Evolutionary conservation across 2,113 vertebrate genomes (phyloP), one percentile per base, ranked within the genome.

Genomic region (Rhadina sibilatrix): DNA sequence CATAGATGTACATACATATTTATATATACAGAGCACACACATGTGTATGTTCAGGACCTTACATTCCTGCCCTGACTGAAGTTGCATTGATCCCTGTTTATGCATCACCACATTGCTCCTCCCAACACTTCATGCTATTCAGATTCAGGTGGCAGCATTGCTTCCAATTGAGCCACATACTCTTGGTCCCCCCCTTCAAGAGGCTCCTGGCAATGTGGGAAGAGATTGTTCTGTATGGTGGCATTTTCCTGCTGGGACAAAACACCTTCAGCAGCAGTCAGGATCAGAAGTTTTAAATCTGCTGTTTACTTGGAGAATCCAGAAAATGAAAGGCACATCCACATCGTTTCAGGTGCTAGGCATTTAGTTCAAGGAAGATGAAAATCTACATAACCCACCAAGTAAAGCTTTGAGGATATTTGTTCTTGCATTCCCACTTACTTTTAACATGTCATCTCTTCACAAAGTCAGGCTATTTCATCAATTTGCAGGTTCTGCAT

Each of bases 361-460:
- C 37, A 80, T 94, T 89, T 75, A 57, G 5, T 69, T 57, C 23
- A 77, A 83, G 68, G 63, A 89, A 74, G 52, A 91, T 44, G 56
- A 71, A 80, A 89, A 87, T 25, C 81, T 82, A 9, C 33, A 30
- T 44, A 74, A 84, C 42, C 38, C 56, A 75, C 33, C 0, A 0
- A 52, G 24, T 15, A 47, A 12, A 71, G 61, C 33, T 91, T 72
- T 78, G 20, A 85, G 81, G 33, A 47, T 85, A 84, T 82, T 79
- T 81, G 64, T 59, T 94, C 53, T 89, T 7, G 1, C 53, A 77
- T 63, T 14, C 30, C 37, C n/a, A 46, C 14, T 74, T 77, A 28
- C 31, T 78, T 84, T 54, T 71, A 52, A 52, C 7, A 9, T 5
- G 14, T 23, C 40, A 60, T 38, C 27, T 57, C 86, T 64, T 68